Conservation (phyloP, 2,888 invertebrate species). For the Leucophenga montana region DNA sequence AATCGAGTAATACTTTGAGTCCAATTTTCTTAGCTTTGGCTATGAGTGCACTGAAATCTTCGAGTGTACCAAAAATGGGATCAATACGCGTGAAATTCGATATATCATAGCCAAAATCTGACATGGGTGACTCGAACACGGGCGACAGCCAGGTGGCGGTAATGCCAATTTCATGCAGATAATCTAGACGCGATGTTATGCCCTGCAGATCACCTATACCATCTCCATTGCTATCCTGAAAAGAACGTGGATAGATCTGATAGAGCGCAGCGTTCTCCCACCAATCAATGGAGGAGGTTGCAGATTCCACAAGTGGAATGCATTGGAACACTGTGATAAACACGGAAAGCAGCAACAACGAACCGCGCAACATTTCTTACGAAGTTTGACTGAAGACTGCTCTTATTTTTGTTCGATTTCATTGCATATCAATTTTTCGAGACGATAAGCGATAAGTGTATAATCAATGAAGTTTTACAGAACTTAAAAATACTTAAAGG, state of each 20-base stretch:
- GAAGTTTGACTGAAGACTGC: no score
- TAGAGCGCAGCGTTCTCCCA: constrained; percentile 87
- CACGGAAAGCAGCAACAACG: background rate
- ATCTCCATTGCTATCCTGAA: constrained; percentile 86
- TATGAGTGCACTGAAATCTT: constrained; percentile 79
- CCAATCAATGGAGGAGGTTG: constrained; percentile 78
- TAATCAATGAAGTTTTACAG: no score
- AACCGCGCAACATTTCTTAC: background rate
- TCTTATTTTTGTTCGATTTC: no score
- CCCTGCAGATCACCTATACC: constrained; percentile 89
- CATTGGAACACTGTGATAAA: constrained; percentile 45
- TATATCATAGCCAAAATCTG: constrained; percentile 86
- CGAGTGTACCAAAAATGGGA: constrained; percentile 77
- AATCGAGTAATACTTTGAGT: constrained; percentile 76
- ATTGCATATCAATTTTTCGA: no score
- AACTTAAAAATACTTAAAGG: no score
- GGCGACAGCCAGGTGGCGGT: constrained; percentile 83
- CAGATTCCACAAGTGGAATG: constrained; percentile 21
- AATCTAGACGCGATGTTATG: constrained; percentile 76
- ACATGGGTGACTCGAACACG: constrained; percentile 82
- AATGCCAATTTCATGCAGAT: constrained; percentile 80
- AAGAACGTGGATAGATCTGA: constrained; percentile 89
- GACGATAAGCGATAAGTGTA: no score
- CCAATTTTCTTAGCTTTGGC: constrained; percentile 75
- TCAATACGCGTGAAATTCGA: constrained; percentile 80